These are phyloP conservation scores for Melanotaenia pygmaea DNA, from an alignment of 2,797 vertebrate species.

Conservation along the genomic window DNA sequence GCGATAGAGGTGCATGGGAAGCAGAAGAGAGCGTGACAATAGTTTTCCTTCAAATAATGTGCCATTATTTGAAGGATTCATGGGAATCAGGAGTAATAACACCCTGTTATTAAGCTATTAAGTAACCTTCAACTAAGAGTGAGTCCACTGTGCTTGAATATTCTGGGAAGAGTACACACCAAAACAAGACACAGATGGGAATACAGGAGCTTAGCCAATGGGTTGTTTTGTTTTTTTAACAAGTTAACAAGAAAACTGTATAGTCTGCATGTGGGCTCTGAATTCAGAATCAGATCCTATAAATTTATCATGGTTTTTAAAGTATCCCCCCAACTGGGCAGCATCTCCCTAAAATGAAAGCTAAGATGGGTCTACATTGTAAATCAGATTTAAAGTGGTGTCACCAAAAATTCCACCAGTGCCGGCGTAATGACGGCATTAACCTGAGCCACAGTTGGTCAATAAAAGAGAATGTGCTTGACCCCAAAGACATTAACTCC, in stretches of 20 bases:
- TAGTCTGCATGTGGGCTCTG: conserved; percentile 17
- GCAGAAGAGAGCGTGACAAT: conserved; percentile 11
- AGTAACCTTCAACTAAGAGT: conserved; percentile 30
- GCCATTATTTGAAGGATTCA: conserved; percentile 34
- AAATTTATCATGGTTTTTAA: conserved; percentile 15
- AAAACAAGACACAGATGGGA: conserved; percentile 62
- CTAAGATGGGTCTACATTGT: not conserved
- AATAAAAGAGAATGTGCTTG: conserved; percentile 38
- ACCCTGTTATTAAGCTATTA: conserved; percentile 39
- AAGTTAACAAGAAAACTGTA: conserved; percentile 24
- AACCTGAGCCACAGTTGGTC: conserved; percentile 21
- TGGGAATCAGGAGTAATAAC: conserved; percentile 36
- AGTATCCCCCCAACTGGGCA: conserved; percentile 8
- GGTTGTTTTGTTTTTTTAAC: conserved; percentile 37
- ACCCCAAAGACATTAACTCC: conserved; percentile 38
- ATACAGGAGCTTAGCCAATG: conserved; percentile 30
- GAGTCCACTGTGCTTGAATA: conserved; percentile 27
- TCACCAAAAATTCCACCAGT: conserved; percentile 12
- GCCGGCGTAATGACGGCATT: conserved; percentile 11
- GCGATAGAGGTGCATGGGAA: conserved; percentile 22
- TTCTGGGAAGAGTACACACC: conserved; percentile 39
- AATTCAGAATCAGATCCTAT: conserved; percentile 21
- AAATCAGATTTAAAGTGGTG: conserved; percentile 1
- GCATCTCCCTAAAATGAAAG: conserved; percentile 16
- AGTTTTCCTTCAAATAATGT: conserved; percentile 23